These are phyloP conservation scores for Cataglyphis hispanica DNA, from an alignment of 1,140 invertebrate genomes.

Conservation along the genomic window DNA sequence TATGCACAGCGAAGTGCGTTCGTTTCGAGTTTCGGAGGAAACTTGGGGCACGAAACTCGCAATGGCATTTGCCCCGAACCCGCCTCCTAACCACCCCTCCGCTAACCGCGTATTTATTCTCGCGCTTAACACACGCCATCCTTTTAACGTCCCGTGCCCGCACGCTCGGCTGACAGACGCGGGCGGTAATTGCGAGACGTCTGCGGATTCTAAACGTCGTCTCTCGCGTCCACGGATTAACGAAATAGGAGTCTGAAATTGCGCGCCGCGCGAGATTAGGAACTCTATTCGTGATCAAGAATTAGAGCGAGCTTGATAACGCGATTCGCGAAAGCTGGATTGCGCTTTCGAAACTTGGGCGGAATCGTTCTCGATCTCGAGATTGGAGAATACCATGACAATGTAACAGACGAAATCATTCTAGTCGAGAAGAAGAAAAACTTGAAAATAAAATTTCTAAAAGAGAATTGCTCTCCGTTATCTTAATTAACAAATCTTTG, in stretches of 20 bases:
- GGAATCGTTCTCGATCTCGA: not conserved
- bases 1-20: constrained; percentile 42
- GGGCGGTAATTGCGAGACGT: constrained; percentile 45
- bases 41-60: constrained; percentile 49
- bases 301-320: constrained; percentile 14
- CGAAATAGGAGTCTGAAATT: constrained; percentile 44
- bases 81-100: not conserved
- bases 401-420: not conserved
- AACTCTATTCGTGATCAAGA: constrained; percentile 22
- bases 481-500: not conserved
- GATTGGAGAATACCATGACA: not conserved
- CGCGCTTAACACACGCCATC: constrained; percentile 47
- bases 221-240: constrained; percentile 35
- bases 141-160: constrained; percentile 24
- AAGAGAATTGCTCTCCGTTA: not conserved
- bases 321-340: constrained; percentile 3
- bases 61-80: constrained; percentile 26
- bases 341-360: not conserved
- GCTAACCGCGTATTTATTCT: constrained; percentile 59
- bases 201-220: constrained; percentile 33
- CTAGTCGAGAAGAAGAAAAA: not conserved
- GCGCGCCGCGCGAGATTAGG: constrained; percentile 12
- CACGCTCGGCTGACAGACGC: constrained; percentile 41
- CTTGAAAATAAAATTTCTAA: not conserved
- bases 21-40: constrained; percentile 45